Base-by-base conservation (phyloP, 2,888 invertebrate species). In the Tortricodes alternella region DNA sequence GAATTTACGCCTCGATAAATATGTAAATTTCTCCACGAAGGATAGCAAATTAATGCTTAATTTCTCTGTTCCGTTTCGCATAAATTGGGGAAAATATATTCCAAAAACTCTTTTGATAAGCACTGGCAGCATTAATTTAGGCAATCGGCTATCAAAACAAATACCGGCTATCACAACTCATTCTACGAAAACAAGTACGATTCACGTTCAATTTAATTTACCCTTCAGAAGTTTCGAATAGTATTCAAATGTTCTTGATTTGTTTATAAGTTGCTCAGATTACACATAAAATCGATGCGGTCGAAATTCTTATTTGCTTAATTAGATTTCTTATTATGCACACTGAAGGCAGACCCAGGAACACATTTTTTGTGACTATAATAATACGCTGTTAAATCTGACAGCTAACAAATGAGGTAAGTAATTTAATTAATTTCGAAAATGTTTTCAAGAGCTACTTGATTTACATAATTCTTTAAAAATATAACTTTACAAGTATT, bases 1-100 rank as follows among this genome's bases (percentile, higher is more conserved):
- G 68, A 78, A 78, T 76, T 76, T 67, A 74, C 75, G 77, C 78
- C 67, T 72, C 78, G 74, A 85, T 84, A 80, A 85, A 80, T 86
- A 87, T 87, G 84, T 71, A 80, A 86, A 87, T 86, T 79, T 73
- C 63, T 62, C 60, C 71, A 71, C 68, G 73, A 76, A 77, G 78
- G 78, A 80, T 75, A 76, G 71, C 74, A 81, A 84, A 83, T 85
- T 85, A 81, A 83, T 80, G 80, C 78, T 78, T 81, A 84, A 84
- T 84, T 81, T 80, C 74, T 76, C 72, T 76, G 76, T 82, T 83
- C 77, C 77, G 76, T 83, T 81, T 75, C 73, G 81, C 80, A 83
- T 85, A 84, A 83, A 82, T 83, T 84, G 29, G 68, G 41, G 63
- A 70, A 79, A 85, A 83, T 82, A 73, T 79, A 83, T 84, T 79